Evolutionary conservation across 2,797 vertebrate species (phyloP), one percentile per base, ranked within the genome.

Genomic region (Pangasius macronema): DNA sequence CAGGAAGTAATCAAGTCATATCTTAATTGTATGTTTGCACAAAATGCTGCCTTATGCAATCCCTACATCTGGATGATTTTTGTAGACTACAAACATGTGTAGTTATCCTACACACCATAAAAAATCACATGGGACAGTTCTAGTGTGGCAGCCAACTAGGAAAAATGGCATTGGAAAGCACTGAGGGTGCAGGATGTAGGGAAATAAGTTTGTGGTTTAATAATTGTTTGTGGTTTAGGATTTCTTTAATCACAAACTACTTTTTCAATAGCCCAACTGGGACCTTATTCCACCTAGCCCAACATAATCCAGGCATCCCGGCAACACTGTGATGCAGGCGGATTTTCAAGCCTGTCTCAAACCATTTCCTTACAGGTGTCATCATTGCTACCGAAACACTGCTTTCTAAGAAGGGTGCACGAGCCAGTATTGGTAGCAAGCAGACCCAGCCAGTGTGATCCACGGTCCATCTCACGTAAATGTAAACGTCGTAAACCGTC

Each of bases 291-390:
- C n/a, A 51, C 18, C 57, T n/a, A 82, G 59, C 80, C 18, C 42
- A 67, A 67, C 24, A 67, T 51, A 8, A 67, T 46, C 42, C 49
- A 70, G 30, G 46, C 53, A 83, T 53, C 65, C n/a, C 36, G 10
- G 82, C 61, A 53, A 68, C 8, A 83, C 22, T 3, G 0, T 67
- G 30, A 83, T 36, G 49, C 49, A 49, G 42, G 46, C 16, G 11
- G 49, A 70, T 55, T 70, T 70, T 70, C 22, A 53, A 33, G 55
- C 46, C 65, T 55, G 20, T 70, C 46, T 24, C 4, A 33, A 83
- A 83, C 39, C 42, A 55, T 83, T 83, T 70, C 49, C 82, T 70
- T 83, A 33, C 42, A 70, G 30, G 65, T 84, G 46, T 22, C 82
- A 57, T 84, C 46, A 55, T 13, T 70, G 46, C 67, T 70, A 84